Base-by-base conservation (phyloP, 2,113 vertebrate species). In the Vicugna pacos region DNA sequence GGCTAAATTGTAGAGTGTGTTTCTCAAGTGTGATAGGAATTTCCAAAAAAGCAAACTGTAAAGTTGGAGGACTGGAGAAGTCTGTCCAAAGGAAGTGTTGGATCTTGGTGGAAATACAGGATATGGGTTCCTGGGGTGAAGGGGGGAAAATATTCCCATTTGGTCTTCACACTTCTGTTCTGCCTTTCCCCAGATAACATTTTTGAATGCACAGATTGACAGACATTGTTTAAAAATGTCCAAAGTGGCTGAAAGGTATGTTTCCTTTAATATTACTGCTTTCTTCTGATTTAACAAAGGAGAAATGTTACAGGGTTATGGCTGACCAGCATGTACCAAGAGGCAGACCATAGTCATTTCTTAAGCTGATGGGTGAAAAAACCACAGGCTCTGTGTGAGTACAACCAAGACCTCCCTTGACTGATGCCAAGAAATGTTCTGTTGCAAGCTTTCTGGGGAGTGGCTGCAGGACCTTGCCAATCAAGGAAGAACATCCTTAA, bases 221-320 rank as follows among this genome's bases (percentile, higher is more conserved):
- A 99, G 99, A 97, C 99, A 99, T 98, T 99, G 99, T 98, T 99
- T 99, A 99, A 99, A 99, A 98, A 99, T 99, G 98, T 99, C 99
- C 97, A 99, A 99, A 99, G 99, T 99, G 98, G 99, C 99, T 67
- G 99, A 99, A 99, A 99, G 99, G 99, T 99, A 98, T 93, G 99
- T 97, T 85, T 93, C 28, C 8, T 60, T 0, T 65, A 22, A 83
- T 24, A 56, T 96, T 83, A 60, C 24, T 48, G 3, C 12, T 75
- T 64, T 80, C 64, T n/a, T 91, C 54, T 96, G 54, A 75, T 46
- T 88, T 64, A 94, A 50, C 52, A 76, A 84, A 58, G 73, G 65
- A 87, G 91, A 85, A 85, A 42, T 73, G 85, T 65, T 70, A 73
- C 28, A 48, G 79, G 70, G 26, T 52, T 70, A 48, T n/a, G 32